Base-by-base conservation (phyloP, 2,888 invertebrate species). In the Metacarcinus magister region DNA sequence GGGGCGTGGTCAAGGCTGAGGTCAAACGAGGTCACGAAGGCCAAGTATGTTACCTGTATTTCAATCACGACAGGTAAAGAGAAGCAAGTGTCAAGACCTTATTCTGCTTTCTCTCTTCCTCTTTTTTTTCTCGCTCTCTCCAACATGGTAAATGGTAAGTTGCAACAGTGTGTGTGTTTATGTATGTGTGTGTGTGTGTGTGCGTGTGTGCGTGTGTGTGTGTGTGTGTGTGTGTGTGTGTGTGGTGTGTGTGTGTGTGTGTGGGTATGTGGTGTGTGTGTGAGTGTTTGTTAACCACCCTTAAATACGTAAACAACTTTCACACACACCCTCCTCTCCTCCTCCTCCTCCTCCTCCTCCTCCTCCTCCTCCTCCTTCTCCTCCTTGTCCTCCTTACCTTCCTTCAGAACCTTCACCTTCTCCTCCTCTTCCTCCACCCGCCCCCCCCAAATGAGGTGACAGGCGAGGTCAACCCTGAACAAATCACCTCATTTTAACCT, bases 181-280 rank as follows among this genome's bases (percentile, higher is more conserved):
- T 54, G 54, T 54, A 19, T 54, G 54, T 54, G 16, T 54, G 54
- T 54, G 54, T 54, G 54, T 54, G 54, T 54, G 54, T 54, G 54
- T 54, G 54, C 16, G 54, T 54, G 54, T 54, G 54, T 54, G 54
- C 10, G 75, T 75, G 75, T 75, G 75, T 75, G 75, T 75, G 75
- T 75, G 75, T 75, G 75, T 75, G 75, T 75, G 75, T 75, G 75
- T 75, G 75, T 75, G 75, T 75, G 75, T 75, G 75, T 75, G 75
- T 75, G 75, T 67, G n/a, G 67, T 67, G 67, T 67, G 67, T 67
- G 67, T 75, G 75, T 75, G 75, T 67, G 67, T 67, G 67, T 67
- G 67, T 67, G 67, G 2, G 67, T 67, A 10, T 67, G 67, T 67
- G 67, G 67, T 67, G 67, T 75, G 75, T n/a, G 75, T 75, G 75